Base-by-base conservation (phyloP, 2,113 vertebrate genomes). In the Odocoileus virginianus region DNA sequence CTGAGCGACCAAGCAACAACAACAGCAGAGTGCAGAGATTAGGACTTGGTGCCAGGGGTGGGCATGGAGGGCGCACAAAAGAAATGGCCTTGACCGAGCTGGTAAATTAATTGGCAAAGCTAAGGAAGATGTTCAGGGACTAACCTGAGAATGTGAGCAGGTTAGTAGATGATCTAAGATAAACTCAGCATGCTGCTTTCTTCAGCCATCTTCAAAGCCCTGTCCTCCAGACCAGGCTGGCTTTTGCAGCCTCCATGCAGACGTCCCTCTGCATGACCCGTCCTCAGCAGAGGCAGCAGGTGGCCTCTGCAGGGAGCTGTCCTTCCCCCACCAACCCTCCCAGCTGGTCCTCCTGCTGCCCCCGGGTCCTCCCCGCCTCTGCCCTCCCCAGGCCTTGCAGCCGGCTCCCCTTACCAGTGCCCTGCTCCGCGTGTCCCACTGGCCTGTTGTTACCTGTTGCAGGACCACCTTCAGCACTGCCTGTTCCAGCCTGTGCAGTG, bases 391-490 rank as follows among this genome's bases (percentile, higher is more conserved):
- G n/a, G 60, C 64, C 57, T 57, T n/a, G 50, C 76, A 14, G 47
- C 55, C 2, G 2, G 2, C 12, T 30, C 40, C 13, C 78, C 21
- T 2, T n/a, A 57, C 76, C 11, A 4, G 88, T 4, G 3, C 16
- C 89, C 50, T 30, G 2, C 8, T 30, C 50, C 27, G 30, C 5
- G 25, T 30, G 60, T 16, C 89, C 36, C 61, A 25, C 28, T 15
- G 15, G 55, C 71, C 52, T 81, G 19, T 43, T 71, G 45, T 76
- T 89, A 2, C 47, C 0, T 89, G 10, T 98, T 97, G 40, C 98
- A 99, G 99, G 99, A 99, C 36, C 99, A 99, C 83, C 99, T 99
- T 78, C 99, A 98, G 60, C 98, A 99, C 60, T 99, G 99, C 96
- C 89, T 97, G 16, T 99, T 99, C 97, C 99, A 99, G 98, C 89